Evolutionary conservation across 2,797 vertebrate species (phyloP).

Genomic region (Lycodopsis pacificus): DNA sequence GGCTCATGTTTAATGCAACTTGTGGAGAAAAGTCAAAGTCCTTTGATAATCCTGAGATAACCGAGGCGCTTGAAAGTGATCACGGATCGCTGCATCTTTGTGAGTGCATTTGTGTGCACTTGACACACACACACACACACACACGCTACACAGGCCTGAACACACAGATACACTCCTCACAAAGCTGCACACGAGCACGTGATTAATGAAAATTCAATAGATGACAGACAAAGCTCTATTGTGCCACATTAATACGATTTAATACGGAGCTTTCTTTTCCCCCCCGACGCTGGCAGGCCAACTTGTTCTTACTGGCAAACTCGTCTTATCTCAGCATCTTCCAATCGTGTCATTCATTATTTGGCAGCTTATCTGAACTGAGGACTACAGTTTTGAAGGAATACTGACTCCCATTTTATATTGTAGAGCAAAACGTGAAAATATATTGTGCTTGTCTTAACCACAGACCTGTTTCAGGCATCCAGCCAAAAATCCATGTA

Average conservation of each 20-base stretch:
- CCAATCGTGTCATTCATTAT: conserved; percentile 60
- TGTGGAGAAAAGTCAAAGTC: conserved; percentile 23
- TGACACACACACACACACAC: conserved; percentile 22
- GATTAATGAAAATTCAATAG: conserved; percentile 51
- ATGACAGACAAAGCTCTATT: conserved; percentile 70
- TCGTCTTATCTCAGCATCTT: conserved; percentile 63
- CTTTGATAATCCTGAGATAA: conserved; percentile 43
- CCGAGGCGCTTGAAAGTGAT: conserved; percentile 36
- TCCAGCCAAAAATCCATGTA: no score
- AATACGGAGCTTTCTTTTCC: conserved; percentile 58
- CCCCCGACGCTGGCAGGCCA: conserved; percentile 48
- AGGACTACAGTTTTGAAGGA: conserved; percentile 21
- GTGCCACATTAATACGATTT: conserved; percentile 72
- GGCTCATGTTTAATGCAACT: neutral
- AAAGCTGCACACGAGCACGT: conserved; percentile 40
- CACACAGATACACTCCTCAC: conserved; percentile 18
- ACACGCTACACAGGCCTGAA: neutral
- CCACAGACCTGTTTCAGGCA: neutral
- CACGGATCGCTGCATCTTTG: conserved; percentile 40
- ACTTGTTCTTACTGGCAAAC: conserved; percentile 67
- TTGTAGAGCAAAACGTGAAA: neutral
- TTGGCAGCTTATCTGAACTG: conserved; percentile 55
- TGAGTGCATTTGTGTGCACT: conserved; percentile 32
- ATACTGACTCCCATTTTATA: neutral
- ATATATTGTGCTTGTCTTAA: neutral